Conservation (phyloP, 2,797 vertebrate species). For the Rhadinocentrus ornatus region DNA sequence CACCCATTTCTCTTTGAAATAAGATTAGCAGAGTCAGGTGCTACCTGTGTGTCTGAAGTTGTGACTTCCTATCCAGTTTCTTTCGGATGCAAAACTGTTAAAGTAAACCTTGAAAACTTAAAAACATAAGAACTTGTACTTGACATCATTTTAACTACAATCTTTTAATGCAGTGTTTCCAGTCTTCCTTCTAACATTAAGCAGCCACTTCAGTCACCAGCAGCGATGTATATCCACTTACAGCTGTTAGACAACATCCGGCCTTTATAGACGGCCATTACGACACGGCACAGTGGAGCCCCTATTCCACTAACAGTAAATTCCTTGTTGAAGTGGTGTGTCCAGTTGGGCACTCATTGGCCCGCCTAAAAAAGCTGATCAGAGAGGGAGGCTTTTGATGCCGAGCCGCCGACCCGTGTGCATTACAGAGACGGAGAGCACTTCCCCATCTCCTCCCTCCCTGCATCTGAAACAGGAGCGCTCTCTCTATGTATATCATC, state of each 20-base stretch:
- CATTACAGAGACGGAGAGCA: constrained; percentile 72
- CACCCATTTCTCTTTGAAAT: constrained; percentile 1
- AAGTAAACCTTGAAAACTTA: too few relatives aligned
- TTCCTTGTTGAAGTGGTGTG: constrained; percentile 75
- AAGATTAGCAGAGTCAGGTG: not conserved
- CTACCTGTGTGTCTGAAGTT: not conserved
- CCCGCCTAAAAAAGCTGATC: constrained; percentile 70
- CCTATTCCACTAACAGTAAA: constrained; percentile 71
- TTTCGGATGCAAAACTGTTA: not conserved
- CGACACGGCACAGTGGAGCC: constrained; percentile 53
- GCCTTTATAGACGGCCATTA: constrained; percentile 63
- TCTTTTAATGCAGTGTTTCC: not conserved
- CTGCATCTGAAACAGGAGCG: constrained; percentile 62
- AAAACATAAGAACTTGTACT: not conserved
- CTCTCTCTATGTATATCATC: constrained; percentile 24
- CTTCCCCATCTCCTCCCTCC: constrained; percentile 53
- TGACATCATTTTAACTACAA: constrained; percentile 9
- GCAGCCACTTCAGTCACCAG: constrained; percentile 32
- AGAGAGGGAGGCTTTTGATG: constrained; percentile 73
- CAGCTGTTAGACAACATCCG: constrained; percentile 76
- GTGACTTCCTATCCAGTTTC: not conserved
- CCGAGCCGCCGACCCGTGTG: constrained; percentile 65
- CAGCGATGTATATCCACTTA: constrained; percentile 73
- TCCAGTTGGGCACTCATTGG: constrained; percentile 73
- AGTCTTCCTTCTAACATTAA: constrained; percentile 22